Conservation (phyloP, 2,113 vertebrate species). For the Melanostigma gelatinosum region DNA sequence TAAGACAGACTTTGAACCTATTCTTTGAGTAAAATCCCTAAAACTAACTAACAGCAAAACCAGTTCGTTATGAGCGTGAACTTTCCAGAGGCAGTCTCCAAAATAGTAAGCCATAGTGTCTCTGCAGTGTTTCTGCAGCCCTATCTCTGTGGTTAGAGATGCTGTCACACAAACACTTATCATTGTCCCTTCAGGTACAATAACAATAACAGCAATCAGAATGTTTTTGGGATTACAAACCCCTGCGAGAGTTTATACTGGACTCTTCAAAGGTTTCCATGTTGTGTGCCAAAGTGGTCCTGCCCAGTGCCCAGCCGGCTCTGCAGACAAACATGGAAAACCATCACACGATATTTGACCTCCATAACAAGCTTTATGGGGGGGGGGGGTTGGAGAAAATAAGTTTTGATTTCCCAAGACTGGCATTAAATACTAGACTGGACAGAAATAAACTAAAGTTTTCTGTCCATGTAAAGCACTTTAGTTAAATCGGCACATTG, state of each 20-base stretch:
- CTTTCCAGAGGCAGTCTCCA: neutral
- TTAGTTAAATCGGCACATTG: neutral
- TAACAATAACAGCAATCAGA: slow-evolving; percentile 21
- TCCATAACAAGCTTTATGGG: slow-evolving; percentile 33
- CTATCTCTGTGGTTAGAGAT: neutral
- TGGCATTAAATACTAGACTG: slow-evolving; percentile 23
- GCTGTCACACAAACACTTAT: neutral
- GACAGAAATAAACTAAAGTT: slow-evolving; percentile 3
- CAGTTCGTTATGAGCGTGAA: neutral
- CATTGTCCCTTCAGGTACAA: neutral
- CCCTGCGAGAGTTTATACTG: slow-evolving; percentile 38
- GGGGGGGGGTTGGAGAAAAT: slow-evolving; percentile 47
- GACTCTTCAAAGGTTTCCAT: slow-evolving; percentile 59
- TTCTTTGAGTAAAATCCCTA: neutral
- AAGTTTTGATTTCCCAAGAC: slow-evolving; percentile 41
- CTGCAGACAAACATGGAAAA: slow-evolving; percentile 73
- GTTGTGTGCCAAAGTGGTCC: slow-evolving; percentile 57
- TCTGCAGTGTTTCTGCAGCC: neutral
- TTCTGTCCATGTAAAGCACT: slow-evolving; percentile 13
- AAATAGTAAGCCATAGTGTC: neutral
- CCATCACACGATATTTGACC: slow-evolving; percentile 53
- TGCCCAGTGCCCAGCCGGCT: slow-evolving; percentile 30
- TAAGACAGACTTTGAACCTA: neutral
- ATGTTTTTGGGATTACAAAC: slow-evolving; percentile 35
- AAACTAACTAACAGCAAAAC: neutral